phyloP scores from a whole-genome alignment of 2,888 invertebrate species.

The Cataglyphis cursor region DNA sequence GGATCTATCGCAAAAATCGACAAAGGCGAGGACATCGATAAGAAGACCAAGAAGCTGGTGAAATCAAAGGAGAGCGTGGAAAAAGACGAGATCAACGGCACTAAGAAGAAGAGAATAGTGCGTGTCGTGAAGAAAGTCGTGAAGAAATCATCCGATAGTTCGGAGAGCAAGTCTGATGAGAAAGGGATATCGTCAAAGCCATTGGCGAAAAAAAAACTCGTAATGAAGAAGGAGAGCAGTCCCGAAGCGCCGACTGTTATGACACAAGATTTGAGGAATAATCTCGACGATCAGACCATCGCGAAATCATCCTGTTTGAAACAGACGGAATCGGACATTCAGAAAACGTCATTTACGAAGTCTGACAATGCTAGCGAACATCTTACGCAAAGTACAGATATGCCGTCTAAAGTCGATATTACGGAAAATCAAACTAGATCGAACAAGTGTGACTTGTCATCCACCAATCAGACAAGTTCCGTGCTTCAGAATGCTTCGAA shows the following conservation, averaged over 20 bases:
- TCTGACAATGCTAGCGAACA: neutral
- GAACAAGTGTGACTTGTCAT: neutral
- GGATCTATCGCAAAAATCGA: slow-evolving; percentile 68
- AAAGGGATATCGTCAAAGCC: slow-evolving; percentile 73
- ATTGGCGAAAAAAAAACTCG: slow-evolving; percentile 64
- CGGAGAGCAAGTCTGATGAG: slow-evolving; percentile 77
- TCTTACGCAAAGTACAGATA: slow-evolving; percentile 3
- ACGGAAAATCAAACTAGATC: neutral
- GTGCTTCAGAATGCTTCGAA: neutral
- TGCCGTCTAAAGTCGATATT: neutral
- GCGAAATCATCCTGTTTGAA: neutral
- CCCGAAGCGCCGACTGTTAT: slow-evolving; percentile 42
- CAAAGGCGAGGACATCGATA: slow-evolving; percentile 73
- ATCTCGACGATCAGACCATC: neutral
- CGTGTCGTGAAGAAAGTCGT: slow-evolving; percentile 81
- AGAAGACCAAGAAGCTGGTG: slow-evolving; percentile 72
- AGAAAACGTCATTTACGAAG: neutral
- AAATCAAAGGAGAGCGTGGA: slow-evolving; percentile 71
- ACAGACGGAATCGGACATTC: slow-evolving; percentile 4
- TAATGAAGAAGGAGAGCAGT: slow-evolving; percentile 60
- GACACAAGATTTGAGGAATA: neutral
- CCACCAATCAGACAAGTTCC: neutral
- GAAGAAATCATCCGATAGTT: slow-evolving; percentile 80
- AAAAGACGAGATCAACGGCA: slow-evolving; percentile 73
- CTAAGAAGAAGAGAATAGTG: slow-evolving; percentile 81